phyloP scores from a whole-genome alignment of 2,113 vertebrate species.

The Caranx ignobilis region DNA sequence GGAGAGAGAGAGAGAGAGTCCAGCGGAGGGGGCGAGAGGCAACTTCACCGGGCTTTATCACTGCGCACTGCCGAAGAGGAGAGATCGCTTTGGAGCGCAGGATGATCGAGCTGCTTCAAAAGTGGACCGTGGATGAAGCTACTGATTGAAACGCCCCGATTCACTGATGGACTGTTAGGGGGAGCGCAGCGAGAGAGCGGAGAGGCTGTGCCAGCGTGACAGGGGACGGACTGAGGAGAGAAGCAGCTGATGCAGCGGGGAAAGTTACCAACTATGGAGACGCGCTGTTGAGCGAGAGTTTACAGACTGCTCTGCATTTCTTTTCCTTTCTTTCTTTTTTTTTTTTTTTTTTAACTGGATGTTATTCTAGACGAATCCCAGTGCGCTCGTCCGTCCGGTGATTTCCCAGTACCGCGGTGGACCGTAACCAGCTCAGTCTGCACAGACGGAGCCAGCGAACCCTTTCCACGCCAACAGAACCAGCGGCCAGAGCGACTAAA shows the following conservation, averaged over 20 bases:
- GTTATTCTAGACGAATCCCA: slow-evolving; percentile 44
- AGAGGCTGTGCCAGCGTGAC: slow-evolving; percentile 31
- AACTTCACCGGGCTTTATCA: slow-evolving; percentile 69
- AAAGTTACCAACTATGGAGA: slow-evolving; percentile 79
- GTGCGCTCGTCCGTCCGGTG: slow-evolving; percentile 47
- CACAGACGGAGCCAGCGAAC: slow-evolving; percentile 57
- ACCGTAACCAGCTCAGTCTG: slow-evolving; percentile 61
- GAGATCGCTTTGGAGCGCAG: slow-evolving; percentile 59
- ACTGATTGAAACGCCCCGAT: slow-evolving; percentile 3
- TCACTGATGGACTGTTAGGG: slow-evolving; percentile 45
- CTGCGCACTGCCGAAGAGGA: slow-evolving; percentile 55
- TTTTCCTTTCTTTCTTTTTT: neutral
- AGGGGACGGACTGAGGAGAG: slow-evolving; percentile 31
- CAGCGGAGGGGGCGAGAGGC: slow-evolving; percentile 52
- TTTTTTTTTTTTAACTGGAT: slow-evolving; percentile 56
- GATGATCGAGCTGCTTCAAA: slow-evolving; percentile 32
- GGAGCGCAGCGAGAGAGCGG: slow-evolving; percentile 27
- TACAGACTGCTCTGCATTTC: slow-evolving; percentile 45
- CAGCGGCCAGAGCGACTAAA: slow-evolving; percentile 43
- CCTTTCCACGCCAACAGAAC: slow-evolving; percentile 50
- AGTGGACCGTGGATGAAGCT: slow-evolving; percentile 57
- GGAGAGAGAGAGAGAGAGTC: slow-evolving; percentile 55
- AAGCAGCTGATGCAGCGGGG: slow-evolving; percentile 54
- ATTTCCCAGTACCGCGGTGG: slow-evolving; percentile 63
- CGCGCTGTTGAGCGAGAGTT: slow-evolving; percentile 58